Evolutionary conservation across 2,888 invertebrate species (phyloP).

Genomic region (Tiliacea citrago): DNA sequence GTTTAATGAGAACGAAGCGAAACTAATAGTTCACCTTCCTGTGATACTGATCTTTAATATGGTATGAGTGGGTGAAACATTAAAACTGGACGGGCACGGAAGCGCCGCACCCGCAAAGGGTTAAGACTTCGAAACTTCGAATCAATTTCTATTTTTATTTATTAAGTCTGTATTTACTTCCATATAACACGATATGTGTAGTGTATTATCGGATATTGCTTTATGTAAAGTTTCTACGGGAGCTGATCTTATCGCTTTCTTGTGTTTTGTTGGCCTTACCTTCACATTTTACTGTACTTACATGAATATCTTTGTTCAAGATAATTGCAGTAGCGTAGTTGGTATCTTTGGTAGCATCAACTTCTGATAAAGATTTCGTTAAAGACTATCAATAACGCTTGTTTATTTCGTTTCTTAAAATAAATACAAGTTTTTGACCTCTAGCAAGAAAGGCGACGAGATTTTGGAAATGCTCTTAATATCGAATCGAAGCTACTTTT

Average conservation of each 20-base stretch:
- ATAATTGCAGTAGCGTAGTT: constrained; percentile 23
- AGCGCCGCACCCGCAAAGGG: constrained; percentile 82
- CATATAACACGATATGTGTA: constrained; percentile 21
- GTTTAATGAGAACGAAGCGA: constrained; percentile 88
- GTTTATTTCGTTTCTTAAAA: background rate
- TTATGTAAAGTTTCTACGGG: constrained; percentile 31
- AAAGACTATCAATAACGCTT: background rate
- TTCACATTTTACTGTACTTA: constrained; percentile 8
- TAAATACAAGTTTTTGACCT: background rate
- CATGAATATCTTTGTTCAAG: constrained; percentile 32
- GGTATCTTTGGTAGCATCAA: constrained; percentile 5
- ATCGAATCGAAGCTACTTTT: background rate
- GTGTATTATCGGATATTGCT: constrained; percentile 43
- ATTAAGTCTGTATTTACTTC: constrained; percentile 49
- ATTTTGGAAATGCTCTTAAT: background rate
- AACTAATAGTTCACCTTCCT: constrained; percentile 87
- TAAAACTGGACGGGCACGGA: constrained; percentile 82
- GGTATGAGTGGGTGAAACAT: constrained; percentile 87
- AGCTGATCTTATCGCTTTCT: constrained; percentile 36
- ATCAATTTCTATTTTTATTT: constrained; percentile 67
- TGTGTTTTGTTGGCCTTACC: constrained; percentile 34
- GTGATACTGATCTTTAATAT: constrained; percentile 90
- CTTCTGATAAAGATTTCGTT: background rate
- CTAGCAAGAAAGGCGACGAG: background rate
- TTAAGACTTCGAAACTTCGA: constrained; percentile 66